Base-by-base conservation (phyloP, 2,113 vertebrate species). In the Cebus imitator region DNA sequence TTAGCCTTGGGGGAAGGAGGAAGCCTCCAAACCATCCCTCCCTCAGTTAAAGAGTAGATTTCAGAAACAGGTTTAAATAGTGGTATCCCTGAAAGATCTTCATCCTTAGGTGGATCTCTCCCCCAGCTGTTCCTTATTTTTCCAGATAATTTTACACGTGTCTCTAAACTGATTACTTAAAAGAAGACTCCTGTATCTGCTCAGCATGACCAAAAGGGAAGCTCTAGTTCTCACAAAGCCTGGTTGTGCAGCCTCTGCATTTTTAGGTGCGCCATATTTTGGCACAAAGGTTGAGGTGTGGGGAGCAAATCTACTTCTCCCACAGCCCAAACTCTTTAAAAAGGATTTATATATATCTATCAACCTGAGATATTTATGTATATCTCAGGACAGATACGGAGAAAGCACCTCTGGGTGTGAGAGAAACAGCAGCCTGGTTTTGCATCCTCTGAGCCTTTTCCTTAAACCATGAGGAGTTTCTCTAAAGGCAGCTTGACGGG, bases 81-180 rank as follows among this genome's bases (percentile, higher is more conserved):
- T 91, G 35, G 14, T 70, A 80, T 79, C 57, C n/a, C 80, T 75
- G 64, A 86, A 87, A 83, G 87, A 80, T 80, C 70, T 90, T 57
- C 66, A 79, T 92, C 68, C 32, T 64, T 84, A 43, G 37, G 32
- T 80, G 43, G 61, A 76, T 32, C 25, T 35, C 40, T 40, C 57
- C 55, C n/a, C 50, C 43, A 23, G 32, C 27, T 40, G 0, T 8
- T 58, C 84, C 58, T 95, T 96, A 81, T 96, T 94, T 96, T 97
- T 73, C 91, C 37, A 94, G 87, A 84, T 93, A 96, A 91, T 94
- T 96, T 86, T 93, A 92, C 78, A 81, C 30, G 64, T 48, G 16
- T 86, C 45, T 97, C 40, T 97, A 58, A 96, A 90, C 92, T 35
- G 81, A 58, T 88, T 90, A 48, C 70, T 96, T 90, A 72, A 95